A percentile compares a stretch with the other conserved stretches of the same genome.
These are phyloP conservation scores for Rhyacophila brunnea DNA, from an alignment of 1,140 invertebrate genomes.

Conservation along the genomic window DNA sequence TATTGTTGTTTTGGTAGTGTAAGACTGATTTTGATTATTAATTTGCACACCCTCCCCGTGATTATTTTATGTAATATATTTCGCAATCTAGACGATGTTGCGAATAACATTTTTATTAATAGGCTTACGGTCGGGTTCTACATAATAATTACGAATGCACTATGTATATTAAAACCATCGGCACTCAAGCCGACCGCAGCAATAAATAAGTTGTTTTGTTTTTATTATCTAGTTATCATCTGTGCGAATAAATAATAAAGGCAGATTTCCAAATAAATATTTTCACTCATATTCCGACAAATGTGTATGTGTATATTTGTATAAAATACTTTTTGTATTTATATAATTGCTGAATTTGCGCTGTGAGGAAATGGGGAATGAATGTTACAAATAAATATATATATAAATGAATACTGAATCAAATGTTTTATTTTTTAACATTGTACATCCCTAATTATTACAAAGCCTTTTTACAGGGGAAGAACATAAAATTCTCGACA, in stretches of 20 bases:
- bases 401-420: constrained; percentile 13
- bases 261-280: neutral
- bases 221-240: too few relatives aligned
- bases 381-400: constrained; percentile 22
- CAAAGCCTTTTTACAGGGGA: neutral
- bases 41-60: neutral
- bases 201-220: constrained; percentile 11
- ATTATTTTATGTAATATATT: neutral
- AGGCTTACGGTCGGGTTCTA: too few relatives aligned
- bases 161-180: constrained; percentile 21
- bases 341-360: neutral
- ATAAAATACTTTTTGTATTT: constrained; percentile 1
- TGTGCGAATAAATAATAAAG: neutral
- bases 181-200: constrained; percentile 7
- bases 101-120: neutral
- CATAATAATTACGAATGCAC: constrained; percentile 16
- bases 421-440: constrained; percentile 17
- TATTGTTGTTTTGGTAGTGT: constrained; percentile 2
- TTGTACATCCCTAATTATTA: too few relatives aligned
- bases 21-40: neutral
- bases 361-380: constrained; percentile 10
- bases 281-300: neutral
- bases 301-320: constrained; percentile 2
- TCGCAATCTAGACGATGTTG: neutral
- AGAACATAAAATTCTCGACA: neutral